Base-by-base conservation (phyloP, 2,113 vertebrate species). In the Eptesicus fuscus region DNA sequence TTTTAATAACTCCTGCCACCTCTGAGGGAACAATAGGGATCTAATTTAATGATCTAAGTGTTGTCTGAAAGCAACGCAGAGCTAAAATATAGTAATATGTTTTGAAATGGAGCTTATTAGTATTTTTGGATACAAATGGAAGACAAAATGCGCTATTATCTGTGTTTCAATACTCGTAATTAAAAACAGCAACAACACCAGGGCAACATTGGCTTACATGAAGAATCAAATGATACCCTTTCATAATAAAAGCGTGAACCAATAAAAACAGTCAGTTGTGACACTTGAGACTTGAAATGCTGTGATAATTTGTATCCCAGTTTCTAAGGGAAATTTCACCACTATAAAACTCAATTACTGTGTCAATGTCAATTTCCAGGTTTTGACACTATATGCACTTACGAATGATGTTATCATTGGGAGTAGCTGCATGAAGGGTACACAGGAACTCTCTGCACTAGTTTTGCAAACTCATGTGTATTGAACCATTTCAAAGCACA, bases 1-100 rank as follows among this genome's bases (percentile, higher is more conserved):
- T 96, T 96, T 96, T 91, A 94, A 96, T 93, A 96, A 97, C 13
- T 61, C 92, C 95, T 93, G 88, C 87, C 80, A 94, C 76, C 87
- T 96, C 95, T 10, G 61, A 93, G 65, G 70, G 69, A 96, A 97
- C 96, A 96, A 96, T 97, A 80, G 84, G 6, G 47, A 56, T 83
- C 77, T 95, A 91, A 97, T 96, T 95, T 86, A 94, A 85, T 94
- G 79, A 93, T 95, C 70, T 80, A 71, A 94, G 83, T 78, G 85
- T 92, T 95, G 86, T 93, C 76, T 83, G 67, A 96, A 97, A 97
- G 91, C 93, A 96, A 93, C 1, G 47, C n/a, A n/a, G 40, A 94
- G 47, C 95, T 69, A 23, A 17, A 96, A 95, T 91, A 95, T 56
- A 83, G 49, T 69, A 22, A 91, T 93, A 71, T 88, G 86, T 84